phyloP scores from a whole-genome alignment of 2,888 invertebrate species.

The Neoaliturus tenellus region DNA sequence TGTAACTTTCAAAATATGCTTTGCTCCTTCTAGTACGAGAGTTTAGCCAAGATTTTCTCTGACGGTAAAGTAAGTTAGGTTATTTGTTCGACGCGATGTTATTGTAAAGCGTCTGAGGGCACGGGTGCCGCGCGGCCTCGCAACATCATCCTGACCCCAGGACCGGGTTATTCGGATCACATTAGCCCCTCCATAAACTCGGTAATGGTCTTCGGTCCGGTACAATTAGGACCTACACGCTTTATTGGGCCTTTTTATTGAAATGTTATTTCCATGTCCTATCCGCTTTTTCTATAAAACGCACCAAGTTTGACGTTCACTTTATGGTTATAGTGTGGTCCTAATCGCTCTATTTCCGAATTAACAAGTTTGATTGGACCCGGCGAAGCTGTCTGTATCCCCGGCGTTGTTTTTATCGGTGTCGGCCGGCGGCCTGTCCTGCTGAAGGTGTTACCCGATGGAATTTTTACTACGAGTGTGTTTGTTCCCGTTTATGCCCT shows the following conservation, averaged over 20 bases:
- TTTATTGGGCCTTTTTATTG: slow-evolving; percentile 60
- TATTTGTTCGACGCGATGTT: too few species aligned
- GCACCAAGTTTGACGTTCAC: slow-evolving; percentile 50
- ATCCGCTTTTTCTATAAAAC: slow-evolving; percentile 54
- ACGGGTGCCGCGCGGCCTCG: background rate
- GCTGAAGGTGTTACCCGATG: background rate
- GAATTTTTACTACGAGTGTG: slow-evolving; percentile 48
- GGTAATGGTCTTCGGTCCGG: slow-evolving; percentile 29
- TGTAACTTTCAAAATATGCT: too few species aligned
- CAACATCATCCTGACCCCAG: background rate
- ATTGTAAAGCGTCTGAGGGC: too few species aligned
- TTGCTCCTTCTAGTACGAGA: too few species aligned
- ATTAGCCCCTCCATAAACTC: slow-evolving; percentile 41
- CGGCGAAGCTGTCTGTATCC: background rate
- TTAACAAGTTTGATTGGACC: slow-evolving; percentile 58
- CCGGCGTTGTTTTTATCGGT: background rate
- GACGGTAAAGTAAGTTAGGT: too few species aligned
- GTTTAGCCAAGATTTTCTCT: too few species aligned
- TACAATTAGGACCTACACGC: slow-evolving; percentile 57
- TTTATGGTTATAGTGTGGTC: slow-evolving; percentile 58
- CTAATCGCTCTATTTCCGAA: slow-evolving; percentile 54
- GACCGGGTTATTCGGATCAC: slow-evolving; percentile 44
- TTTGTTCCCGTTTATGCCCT: slow-evolving; percentile 45
- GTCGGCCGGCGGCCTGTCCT: background rate
- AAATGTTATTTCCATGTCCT: slow-evolving; percentile 60